Conservation (phyloP, 1,140 invertebrate genomes). For the Meloidogyne exigua region DNA sequence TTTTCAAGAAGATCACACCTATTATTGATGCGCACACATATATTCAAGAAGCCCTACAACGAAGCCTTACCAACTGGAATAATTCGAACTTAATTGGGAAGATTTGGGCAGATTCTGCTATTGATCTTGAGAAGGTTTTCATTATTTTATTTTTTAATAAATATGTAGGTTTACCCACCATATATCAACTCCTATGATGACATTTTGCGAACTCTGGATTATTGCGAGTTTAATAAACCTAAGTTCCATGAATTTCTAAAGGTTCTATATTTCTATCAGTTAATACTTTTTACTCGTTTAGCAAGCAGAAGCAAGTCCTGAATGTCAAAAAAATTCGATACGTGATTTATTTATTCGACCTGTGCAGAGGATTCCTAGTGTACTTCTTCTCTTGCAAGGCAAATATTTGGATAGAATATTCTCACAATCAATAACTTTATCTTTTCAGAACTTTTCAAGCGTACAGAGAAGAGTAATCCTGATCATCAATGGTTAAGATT, state of each 20-base stretch:
- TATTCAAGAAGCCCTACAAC: constrained; percentile 24
- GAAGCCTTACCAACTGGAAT: constrained; percentile 17
- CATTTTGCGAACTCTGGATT: constrained; percentile 18
- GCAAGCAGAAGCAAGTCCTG: constrained; percentile 28
- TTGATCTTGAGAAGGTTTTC: constrained; percentile 22
- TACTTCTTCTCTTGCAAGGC: constrained; percentile 45
- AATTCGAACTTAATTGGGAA: constrained; percentile 28
- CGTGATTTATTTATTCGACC: constrained; percentile 43
- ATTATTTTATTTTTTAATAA: neutral
- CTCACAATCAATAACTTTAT: neutral
- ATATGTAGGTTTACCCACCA: constrained; percentile 31
- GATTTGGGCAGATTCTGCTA: constrained; percentile 33
- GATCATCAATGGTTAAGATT: constrained; percentile 23
- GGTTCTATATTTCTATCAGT: neutral
- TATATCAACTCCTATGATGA: constrained; percentile 45
- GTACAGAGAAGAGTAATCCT: constrained; percentile 36
- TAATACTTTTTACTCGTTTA: constrained; percentile 2
- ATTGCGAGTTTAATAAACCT: constrained; percentile 25
- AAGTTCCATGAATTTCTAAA: constrained; percentile 41
- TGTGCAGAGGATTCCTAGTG: constrained; percentile 44
- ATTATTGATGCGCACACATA: constrained; percentile 34
- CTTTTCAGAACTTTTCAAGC: constrained; percentile 40
- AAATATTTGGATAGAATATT: constrained; percentile 4
- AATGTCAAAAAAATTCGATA: constrained; percentile 38
- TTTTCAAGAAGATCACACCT: constrained; percentile 34